These are phyloP conservation scores for Lordiphosa andalusiaca DNA, from an alignment of 2,888 invertebrate genomes.

Conservation along the genomic window DNA sequence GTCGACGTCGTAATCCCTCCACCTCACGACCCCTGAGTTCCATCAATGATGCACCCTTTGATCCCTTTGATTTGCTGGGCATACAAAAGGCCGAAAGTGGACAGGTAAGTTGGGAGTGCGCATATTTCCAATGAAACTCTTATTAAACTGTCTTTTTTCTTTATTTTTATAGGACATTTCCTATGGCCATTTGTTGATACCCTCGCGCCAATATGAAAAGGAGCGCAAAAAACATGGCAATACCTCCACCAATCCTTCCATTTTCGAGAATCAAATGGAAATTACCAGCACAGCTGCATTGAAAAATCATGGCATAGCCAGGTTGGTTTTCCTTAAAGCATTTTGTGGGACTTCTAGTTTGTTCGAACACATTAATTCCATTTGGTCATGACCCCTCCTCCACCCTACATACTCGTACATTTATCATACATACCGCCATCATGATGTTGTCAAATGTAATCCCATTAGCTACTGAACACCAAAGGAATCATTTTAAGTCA, in stretches of 20 bases:
- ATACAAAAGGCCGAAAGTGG: constrained; percentile 90
- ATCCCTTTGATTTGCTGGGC: constrained; percentile 92
- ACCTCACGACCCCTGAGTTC: constrained; percentile 91
- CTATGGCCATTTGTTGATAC: constrained; percentile 91
- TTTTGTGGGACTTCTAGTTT: neutral
- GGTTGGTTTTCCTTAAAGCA: constrained; percentile 78
- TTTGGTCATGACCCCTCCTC: constrained; percentile 24
- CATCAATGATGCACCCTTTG: constrained; percentile 89
- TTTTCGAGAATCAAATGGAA: constrained; percentile 78
- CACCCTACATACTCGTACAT: constrained; percentile 24
- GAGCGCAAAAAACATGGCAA: constrained; percentile 80
- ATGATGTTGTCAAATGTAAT: too few relatives aligned
- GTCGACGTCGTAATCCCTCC: constrained; percentile 90
- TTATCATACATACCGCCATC: constrained; percentile 7
- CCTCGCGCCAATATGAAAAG: constrained; percentile 83
- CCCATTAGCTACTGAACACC: too few relatives aligned
- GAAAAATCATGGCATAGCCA: constrained; percentile 83
- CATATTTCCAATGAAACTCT: neutral
- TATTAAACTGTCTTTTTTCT: neutral
- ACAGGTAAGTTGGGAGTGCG: constrained; percentile 84
- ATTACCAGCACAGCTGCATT: constrained; percentile 80
- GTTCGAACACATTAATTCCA: constrained; percentile 17
- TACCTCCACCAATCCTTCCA: constrained; percentile 58
- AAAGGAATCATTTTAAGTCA: too few relatives aligned
- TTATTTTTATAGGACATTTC: constrained; percentile 90